Evolutionary conservation across 2,888 invertebrate genomes (phyloP), one percentile per base, ranked within the genome.

Genomic region (Rhyacophila evoluta): DNA sequence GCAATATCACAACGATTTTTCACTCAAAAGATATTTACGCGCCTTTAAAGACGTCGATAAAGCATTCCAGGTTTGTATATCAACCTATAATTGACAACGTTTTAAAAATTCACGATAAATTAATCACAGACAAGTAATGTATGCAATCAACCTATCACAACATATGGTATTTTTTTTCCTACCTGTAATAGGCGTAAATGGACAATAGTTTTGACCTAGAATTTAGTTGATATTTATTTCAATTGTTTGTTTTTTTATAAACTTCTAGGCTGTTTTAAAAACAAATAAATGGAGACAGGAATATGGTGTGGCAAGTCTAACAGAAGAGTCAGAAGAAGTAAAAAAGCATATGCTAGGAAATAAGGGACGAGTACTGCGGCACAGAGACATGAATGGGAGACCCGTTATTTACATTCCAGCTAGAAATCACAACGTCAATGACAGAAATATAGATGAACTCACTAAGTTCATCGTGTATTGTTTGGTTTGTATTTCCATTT

Each of bases 361-460:
- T 75, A 94, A 94, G 85, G 94, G 94, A 0, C 89, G 92, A 83
- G 93, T 95, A 1, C 85, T 95, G 71, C 88, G 92, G 80, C 94
- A 95, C 84, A 89, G 94, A 81, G 95, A 95, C 84, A 92, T 93
- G 84, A 86, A 89, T 38, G 95, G 94, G 1, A 89, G 95, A 81
- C 95, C 95, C 15, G 93, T 95, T 79, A 89, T 95, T 79, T 95
- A 95, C 85, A 95, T 95, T 84, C 94, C 94, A 80, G 93, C 94
- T 10, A 94, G 93, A 85, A 94, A 94, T 85, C 95, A 95, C 85
- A 93, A 91, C 85, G 92, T 91, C 10, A 93, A 90, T 83, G 93
- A 94, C 72, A 90, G 95, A 83, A 91, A 94, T 84, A 93, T 95
- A 84, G 94, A 95, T 84, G 94, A 94, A 81, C 86, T 95, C 68